Evolutionary conservation across 2,797 vertebrate genomes (phyloP).

Genomic region (Crenichthys baileyi): DNA sequence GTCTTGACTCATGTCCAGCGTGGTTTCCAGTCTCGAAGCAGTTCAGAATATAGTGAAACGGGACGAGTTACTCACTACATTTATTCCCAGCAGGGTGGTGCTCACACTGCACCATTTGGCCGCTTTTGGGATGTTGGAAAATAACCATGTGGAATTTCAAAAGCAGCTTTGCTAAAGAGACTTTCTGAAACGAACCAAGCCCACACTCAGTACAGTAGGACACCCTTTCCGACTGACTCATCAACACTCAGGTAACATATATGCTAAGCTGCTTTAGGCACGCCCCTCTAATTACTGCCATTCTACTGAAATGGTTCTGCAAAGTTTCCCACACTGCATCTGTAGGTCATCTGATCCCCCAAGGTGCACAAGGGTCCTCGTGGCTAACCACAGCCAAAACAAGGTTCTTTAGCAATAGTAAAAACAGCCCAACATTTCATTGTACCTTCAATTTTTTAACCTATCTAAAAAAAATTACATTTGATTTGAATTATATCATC

Average conservation of each 20-base stretch:
- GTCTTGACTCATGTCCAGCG: conserved; percentile 58
- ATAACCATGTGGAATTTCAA: conserved; percentile 31
- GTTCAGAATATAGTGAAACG: conserved; percentile 38
- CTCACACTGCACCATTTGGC: conserved; percentile 33
- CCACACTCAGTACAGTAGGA: conserved; percentile 6
- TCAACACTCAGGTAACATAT: conserved; percentile 35
- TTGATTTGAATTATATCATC: neutral
- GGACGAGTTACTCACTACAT: conserved; percentile 41
- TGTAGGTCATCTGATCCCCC: neutral
- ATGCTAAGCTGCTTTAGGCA: conserved; percentile 26
- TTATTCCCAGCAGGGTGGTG: conserved; percentile 65
- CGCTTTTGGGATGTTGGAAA: conserved; percentile 61
- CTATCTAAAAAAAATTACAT: neutral
- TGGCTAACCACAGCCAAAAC: neutral
- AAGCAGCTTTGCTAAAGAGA: conserved; percentile 39
- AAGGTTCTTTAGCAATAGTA: neutral
- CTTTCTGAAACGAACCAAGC: conserved; percentile 21
- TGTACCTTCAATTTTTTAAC: neutral
- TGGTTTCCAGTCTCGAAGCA: conserved; percentile 61
- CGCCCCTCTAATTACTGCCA: neutral
- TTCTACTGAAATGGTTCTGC: conserved; percentile 5
- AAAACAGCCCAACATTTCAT: neutral
- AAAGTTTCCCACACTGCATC: conserved; percentile 1
- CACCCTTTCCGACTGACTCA: conserved; percentile 4
- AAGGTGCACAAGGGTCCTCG: neutral